Conservation (phyloP, 1,140 invertebrate species). For the Anagrus nilaparvatae region DNA sequence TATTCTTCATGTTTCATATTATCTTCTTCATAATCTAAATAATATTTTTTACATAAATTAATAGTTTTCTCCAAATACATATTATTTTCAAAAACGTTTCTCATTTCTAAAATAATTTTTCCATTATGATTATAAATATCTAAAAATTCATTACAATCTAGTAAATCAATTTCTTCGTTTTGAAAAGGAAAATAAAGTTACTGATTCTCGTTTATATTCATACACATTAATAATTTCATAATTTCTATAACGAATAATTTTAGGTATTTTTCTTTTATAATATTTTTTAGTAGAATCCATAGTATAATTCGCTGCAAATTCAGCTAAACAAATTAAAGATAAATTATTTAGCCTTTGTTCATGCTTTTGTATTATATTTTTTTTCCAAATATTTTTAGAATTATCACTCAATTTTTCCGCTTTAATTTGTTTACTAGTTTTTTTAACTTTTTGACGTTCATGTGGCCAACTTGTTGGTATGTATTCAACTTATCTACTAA, state of each 20-base stretch:
- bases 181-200: slow-evolving; percentile 27
- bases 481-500: no score
- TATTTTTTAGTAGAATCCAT: no score
- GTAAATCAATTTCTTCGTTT: slow-evolving; percentile 25
- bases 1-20: no score
- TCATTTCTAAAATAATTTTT: not conserved
- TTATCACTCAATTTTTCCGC: no score
- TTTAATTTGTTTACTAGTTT: no score
- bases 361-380: no score
- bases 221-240: slow-evolving; percentile 22
- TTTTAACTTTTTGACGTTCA: no score
- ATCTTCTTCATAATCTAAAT: not conserved
- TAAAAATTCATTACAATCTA: slow-evolving; percentile 23
- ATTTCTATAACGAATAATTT: slow-evolving; percentile 29
- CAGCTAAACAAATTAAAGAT: no score
- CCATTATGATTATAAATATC: slow-evolving; percentile 16
- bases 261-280: slow-evolving; percentile 17
- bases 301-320: no score
- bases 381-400: no score
- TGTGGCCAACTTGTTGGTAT: no score
- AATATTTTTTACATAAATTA: slow-evolving; percentile 8
- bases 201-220: slow-evolving; percentile 25
- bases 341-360: no score
- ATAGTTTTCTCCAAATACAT: slow-evolving; percentile 5
- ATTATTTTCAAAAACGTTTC: slow-evolving; percentile 10